Evolutionary conservation across 1,140 invertebrate genomes (phyloP), one percentile per base, ranked within the genome.

Genomic region (Calliopsis andreniformis): DNA sequence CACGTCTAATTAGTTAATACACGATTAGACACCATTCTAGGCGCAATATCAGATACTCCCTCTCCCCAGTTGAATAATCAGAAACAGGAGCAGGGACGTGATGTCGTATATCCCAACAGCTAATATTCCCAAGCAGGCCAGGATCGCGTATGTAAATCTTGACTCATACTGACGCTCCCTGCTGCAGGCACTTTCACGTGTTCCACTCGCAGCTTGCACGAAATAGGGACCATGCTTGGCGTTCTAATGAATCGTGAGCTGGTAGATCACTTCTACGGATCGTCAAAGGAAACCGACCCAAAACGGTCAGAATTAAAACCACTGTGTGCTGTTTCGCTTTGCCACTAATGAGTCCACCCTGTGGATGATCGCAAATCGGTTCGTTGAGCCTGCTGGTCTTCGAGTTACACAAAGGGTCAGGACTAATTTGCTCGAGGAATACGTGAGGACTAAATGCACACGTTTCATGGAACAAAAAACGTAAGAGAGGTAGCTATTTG

Each of bases 61-160:
- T 2, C 18, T 20, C 0, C 1, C 16, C 3, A 10, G 3, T 39
- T 30, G 45, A 51, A 63, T 63, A 51, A 51, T 71, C 32, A 71
- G 23, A 20, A 39, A 25, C 32, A 28, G 23, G 14, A 14, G 45
- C 14, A n/a, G n/a, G n/a, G n/a, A n/a, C 6, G 16, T 18, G 30
- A 39, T 25, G 16, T 0, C 2, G 6, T 51, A 1, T 18, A 25
- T 25, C 18, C 16, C 10, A 1, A 10, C 3, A n/a, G 39, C 20
- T 53, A 66, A 66, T 45, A 73, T 43, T 56, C n/a, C 18, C n/a
- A 47, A 69, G n/a, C 62, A 45, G 16, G 3, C 4, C n/a, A 1
- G 20, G n/a, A 56, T 56, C 39, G n/a, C 6, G 16, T 66, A 73
- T 55, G 51, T 45, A 73, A 66, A 73, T 66, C n/a, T 23, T 30